Percentiles rank a stretch among this genome's conserved stretches.
Conservation (phyloP, 1,140 invertebrate genomes). For the Solenopsis fugax region DNA sequence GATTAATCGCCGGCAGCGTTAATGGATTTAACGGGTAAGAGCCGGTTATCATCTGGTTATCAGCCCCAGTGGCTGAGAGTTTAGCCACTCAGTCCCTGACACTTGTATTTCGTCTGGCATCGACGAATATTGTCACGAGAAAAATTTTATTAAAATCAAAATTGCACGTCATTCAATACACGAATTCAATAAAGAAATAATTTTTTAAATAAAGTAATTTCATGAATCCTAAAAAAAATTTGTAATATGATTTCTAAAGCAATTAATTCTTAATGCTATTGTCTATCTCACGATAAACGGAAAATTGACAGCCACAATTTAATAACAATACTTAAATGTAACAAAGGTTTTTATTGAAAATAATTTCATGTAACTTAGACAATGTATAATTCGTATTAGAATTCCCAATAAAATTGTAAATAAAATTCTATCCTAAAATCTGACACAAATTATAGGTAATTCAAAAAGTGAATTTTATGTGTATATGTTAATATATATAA, state of each 20-base stretch:
- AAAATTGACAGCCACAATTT: not conserved
- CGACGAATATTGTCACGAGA: not conserved
- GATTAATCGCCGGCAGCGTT: constrained; percentile 47
- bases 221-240: not conserved
- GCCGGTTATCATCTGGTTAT: constrained; percentile 63
- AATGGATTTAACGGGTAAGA: constrained; percentile 63
- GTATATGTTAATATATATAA: not conserved
- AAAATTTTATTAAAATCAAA: not conserved
- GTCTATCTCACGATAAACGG: not conserved
- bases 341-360: not conserved
- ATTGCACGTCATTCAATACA: not conserved
- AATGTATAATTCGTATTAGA: too few relatives aligned
- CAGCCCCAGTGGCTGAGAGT: not conserved
- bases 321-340: not conserved
- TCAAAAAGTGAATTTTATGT: not conserved
- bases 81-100: not conserved
- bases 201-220: not conserved
- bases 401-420: not conserved
- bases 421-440: not conserved
- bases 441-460: not conserved
- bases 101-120: constrained; percentile 6
- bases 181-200: not conserved
- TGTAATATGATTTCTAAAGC: not conserved
- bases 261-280: not conserved
- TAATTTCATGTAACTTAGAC: not conserved